Evolutionary conservation across 2,797 vertebrate species (phyloP), one percentile per base, ranked within the genome.

Genomic region (Podarcis siculus): DNA sequence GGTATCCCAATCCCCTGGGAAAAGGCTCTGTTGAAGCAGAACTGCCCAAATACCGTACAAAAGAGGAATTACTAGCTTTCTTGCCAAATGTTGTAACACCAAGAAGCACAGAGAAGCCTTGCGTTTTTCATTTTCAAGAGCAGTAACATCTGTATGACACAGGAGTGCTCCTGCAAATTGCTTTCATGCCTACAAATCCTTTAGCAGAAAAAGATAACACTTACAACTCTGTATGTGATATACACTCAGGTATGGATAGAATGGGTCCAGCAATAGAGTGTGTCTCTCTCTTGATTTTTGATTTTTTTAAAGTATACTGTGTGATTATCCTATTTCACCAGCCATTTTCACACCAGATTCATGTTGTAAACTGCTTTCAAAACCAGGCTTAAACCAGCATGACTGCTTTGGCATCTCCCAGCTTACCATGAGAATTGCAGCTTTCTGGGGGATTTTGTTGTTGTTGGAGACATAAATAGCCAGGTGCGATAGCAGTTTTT

Each of bases 21-120:
- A 66, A 86, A 85, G 91, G 69, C 88, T 88, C 25, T 91, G 78
- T 0, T 80, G 30, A 86, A 87, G 30, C 42, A 85, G 86, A 88
- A 83, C 30, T 89, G 87, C 93, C 82, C 55, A 32, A 30, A 49
- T 90, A 85, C 87, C 92, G 87, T 86, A 90, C 72, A 94, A 80
- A 83, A 91, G 66, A 85, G 82, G 93, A 64, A 21, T 73, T 92
- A 32, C 85, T 88, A 9, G 71, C 15, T 19, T 35, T 89, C 91
- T 85, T 82, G 76, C 80, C 76, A 90, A 45, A 49, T 3, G 42
- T 80, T 69, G 77, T 81, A 90, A 76, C 13, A 0, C 88, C 37
- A n/a, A 87, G 55, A 84, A 92, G 30, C 83, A 89, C 39, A 49
- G 83, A 30, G 67, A 23, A 86, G 15, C 90, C 35, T 79, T 35